A percentile compares a stretch with the other conserved stretches of the same genome.
Conservation (phyloP, 2,113 vertebrate species). For the Emberiza fucata region DNA sequence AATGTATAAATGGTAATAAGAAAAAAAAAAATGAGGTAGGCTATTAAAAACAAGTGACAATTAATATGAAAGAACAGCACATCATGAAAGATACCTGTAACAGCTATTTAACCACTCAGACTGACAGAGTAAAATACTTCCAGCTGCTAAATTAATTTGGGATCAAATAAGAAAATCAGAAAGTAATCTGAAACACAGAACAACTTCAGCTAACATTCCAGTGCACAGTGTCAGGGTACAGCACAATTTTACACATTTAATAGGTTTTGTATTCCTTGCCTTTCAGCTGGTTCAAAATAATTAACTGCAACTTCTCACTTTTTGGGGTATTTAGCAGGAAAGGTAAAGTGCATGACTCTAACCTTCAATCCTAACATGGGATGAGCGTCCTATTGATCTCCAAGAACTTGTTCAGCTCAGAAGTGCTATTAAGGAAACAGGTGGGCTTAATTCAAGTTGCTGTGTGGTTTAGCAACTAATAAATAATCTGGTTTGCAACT, state of each 20-base stretch:
- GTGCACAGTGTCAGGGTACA: conserved; percentile 1
- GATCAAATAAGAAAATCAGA: not conserved
- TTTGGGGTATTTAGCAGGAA: not conserved
- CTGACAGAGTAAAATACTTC: not conserved
- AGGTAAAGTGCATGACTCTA: not conserved
- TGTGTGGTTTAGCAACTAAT: not conserved
- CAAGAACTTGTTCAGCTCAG: not conserved
- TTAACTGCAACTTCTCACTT: not conserved
- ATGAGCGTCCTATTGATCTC: not conserved
- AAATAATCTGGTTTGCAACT: not conserved
- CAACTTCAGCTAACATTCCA: not conserved
- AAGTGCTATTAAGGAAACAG: conserved; percentile 3
- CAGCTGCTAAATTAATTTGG: not conserved
- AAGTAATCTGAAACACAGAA: not conserved
- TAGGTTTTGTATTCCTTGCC: not conserved
- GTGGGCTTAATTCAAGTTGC: not conserved
- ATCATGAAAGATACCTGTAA: not conserved
- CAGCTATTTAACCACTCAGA: not conserved
- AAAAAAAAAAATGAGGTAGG: conserved; percentile 39
- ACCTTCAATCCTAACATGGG: not conserved
- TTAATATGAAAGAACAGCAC: not conserved
- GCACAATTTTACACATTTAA: not conserved
- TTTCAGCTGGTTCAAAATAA: not conserved
- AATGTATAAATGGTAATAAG: not conserved
- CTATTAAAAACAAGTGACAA: conserved; percentile 9